Evolutionary conservation across 2,113 vertebrate genomes (phyloP).

Genomic region (Phyllopteryx taeniolatus): DNA sequence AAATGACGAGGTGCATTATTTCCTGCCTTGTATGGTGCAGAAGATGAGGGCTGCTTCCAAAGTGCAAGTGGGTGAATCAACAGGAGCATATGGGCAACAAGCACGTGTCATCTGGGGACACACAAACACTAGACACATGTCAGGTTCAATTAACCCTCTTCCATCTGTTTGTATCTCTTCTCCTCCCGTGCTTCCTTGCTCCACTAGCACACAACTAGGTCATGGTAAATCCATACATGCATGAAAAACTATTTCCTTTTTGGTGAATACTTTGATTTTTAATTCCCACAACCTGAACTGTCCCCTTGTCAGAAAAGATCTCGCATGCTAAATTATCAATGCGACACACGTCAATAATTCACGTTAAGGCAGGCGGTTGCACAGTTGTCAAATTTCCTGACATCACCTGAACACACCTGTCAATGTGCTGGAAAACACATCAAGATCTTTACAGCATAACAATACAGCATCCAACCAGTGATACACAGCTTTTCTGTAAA

Average conservation of each 20-base stretch:
- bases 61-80: conserved; percentile 29
- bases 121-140: conserved; percentile 58
- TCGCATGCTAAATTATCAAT: conserved; percentile 49
- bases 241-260: not conserved
- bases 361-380: conserved; percentile 31
- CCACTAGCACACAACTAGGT: conserved; percentile 36
- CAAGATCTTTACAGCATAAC: conserved; percentile 33
- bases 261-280: not conserved
- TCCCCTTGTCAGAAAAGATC: conserved; percentile 39
- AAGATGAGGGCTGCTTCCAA: not conserved
- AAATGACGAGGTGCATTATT: no score
- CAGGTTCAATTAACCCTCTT: conserved; percentile 60
- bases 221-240: conserved; percentile 25
- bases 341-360: conserved; percentile 54
- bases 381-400: conserved; percentile 40
- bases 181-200: conserved; percentile 15
- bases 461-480: conserved; percentile 15
- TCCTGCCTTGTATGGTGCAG: no score
- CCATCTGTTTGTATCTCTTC: conserved; percentile 49
- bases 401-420: conserved; percentile 28
- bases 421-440: conserved; percentile 10
- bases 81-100: conserved; percentile 45
- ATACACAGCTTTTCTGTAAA: conserved; percentile 12
- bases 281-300: conserved; percentile 10
- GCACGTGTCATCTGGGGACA: conserved; percentile 49